These are phyloP conservation scores for Xenops minutus DNA, from an alignment of 2,797 vertebrate genomes.

Conservation along the genomic window DNA sequence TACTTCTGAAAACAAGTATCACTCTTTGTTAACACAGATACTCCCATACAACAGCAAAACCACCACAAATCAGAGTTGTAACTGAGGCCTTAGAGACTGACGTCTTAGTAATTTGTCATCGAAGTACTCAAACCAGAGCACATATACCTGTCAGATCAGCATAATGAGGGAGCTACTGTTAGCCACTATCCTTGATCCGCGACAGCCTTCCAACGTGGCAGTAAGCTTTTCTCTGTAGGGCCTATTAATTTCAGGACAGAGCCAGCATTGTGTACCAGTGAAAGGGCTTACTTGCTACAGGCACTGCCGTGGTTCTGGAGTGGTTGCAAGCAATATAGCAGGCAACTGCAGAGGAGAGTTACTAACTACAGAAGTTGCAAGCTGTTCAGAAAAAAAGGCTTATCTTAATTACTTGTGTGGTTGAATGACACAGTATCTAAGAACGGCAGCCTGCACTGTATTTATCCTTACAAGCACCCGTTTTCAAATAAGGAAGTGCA, in stretches of 20 bases:
- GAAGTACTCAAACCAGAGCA: not conserved
- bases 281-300: not conserved
- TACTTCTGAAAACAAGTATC: not conserved
- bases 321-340: not conserved
- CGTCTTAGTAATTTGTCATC: not conserved
- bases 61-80: not conserved
- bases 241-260: not conserved
- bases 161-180: not conserved
- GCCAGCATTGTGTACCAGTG: rapidly evolving
- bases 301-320: not conserved
- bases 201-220: not conserved
- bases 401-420: constrained; percentile 35
- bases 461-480: constrained; percentile 28
- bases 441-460: not conserved
- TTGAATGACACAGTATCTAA: constrained; percentile 5
- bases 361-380: constrained; percentile 18
- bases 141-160: not conserved
- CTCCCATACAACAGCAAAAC: not conserved
- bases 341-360: not conserved
- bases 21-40: not conserved
- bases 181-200: not conserved
- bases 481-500: constrained; percentile 39
- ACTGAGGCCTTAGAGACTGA: not conserved
- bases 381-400: constrained; percentile 26
- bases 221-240: not conserved